These are phyloP conservation scores for Agrochola litura DNA, from an alignment of 2,888 invertebrate species.

Conservation along the genomic window DNA sequence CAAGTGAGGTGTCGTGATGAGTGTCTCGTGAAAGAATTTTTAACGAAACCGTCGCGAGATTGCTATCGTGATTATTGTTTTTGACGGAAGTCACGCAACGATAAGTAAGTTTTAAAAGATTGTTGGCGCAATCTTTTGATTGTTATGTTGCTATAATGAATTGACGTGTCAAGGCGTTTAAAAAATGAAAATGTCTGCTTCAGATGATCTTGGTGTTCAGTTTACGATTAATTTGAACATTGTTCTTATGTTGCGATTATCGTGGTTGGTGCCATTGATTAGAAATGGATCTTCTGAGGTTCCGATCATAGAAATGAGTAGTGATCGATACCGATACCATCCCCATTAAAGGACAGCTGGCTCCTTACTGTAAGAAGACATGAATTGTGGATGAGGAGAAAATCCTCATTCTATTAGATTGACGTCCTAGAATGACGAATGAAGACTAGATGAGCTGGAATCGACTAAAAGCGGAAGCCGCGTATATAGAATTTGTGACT, in stretches of 20 bases:
- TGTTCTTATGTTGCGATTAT: too few species aligned
- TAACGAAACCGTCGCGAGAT: constrained; percentile 37
- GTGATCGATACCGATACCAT: too few species aligned
- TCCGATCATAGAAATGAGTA: background rate
- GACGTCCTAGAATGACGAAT: background rate
- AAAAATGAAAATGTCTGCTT: background rate
- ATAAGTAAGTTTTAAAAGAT: constrained; percentile 24
- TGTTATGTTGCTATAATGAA: background rate
- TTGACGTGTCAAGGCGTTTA: background rate
- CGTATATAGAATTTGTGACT: background rate
- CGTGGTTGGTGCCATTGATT: background rate
- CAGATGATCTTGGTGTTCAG: too few species aligned
- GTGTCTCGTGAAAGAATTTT: constrained; percentile 54
- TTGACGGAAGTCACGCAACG: constrained; percentile 61
- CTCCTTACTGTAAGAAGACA: background rate
- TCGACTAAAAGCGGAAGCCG: background rate
- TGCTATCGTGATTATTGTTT: constrained; percentile 36
- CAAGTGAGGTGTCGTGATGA: constrained; percentile 42
- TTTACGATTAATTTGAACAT: too few species aligned
- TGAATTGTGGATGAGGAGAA: background rate
- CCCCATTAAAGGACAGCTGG: too few species aligned
- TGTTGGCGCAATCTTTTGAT: constrained; percentile 16
- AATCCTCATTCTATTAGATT: background rate
- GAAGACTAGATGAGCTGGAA: background rate
- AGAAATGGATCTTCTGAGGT: background rate